Conservation (phyloP, 2,888 invertebrate species). For the Epinotia nisella region DNA sequence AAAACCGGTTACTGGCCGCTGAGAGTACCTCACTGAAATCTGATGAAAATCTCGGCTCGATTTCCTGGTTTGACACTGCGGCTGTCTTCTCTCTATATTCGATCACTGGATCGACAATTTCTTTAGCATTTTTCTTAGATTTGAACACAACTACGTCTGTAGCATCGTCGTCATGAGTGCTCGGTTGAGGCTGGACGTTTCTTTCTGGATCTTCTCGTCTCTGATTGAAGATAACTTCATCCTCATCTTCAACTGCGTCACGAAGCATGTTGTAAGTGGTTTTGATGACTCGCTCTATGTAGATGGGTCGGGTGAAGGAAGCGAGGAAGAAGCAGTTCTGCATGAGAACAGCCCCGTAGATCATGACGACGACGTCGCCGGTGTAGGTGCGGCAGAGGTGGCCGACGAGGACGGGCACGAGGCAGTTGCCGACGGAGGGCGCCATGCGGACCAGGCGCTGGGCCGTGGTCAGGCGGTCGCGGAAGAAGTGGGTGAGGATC, state of each 20-base stretch:
- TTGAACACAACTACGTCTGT: constrained; percentile 76
- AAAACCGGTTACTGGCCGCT: constrained; percentile 63
- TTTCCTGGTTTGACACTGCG: constrained; percentile 37
- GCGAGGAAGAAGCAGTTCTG: constrained; percentile 84
- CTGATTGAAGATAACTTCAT: constrained; percentile 84
- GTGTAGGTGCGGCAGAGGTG: constrained; percentile 75
- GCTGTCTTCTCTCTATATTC: constrained; percentile 63
- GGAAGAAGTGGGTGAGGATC: constrained; percentile 85
- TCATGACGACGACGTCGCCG: constrained; percentile 77
- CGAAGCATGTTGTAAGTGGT: constrained; percentile 77
- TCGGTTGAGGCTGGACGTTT: constrained; percentile 44
- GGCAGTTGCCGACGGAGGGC: constrained; percentile 81
- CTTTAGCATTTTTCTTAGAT: constrained; percentile 69
- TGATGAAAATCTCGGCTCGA: constrained; percentile 64
- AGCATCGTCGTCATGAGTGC: constrained; percentile 67
- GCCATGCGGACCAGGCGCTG: constrained; percentile 81
- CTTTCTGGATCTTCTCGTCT: constrained; percentile 48
- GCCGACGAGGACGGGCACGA: constrained; percentile 81
- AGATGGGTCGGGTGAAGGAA: constrained; percentile 82
- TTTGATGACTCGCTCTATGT: constrained; percentile 78
- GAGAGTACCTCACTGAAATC: constrained; percentile 66
- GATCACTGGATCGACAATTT: constrained; percentile 71
- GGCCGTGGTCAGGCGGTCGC: constrained; percentile 80
- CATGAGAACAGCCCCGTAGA: constrained; percentile 84
- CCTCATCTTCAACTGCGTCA: constrained; percentile 80